Conservation (phyloP, 1,140 invertebrate species). For the Cepaea nemoralis region DNA sequence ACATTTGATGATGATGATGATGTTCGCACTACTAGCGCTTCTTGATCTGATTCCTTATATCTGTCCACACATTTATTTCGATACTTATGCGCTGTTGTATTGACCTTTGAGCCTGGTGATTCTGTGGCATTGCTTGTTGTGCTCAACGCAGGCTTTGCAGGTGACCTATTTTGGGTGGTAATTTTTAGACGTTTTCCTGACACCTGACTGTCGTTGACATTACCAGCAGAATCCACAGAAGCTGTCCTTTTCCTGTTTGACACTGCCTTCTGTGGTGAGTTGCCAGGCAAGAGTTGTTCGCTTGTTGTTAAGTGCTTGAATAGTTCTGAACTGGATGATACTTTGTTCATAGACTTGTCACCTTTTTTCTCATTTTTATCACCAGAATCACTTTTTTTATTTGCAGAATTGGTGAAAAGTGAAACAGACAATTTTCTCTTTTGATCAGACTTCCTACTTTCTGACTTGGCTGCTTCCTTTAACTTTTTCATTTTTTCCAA, state of each 20-base stretch:
- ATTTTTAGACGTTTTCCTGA: neutral
- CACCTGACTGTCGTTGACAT: neutral
- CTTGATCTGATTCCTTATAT: neutral
- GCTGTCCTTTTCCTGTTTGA: neutral
- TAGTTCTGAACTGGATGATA: constrained; percentile 14
- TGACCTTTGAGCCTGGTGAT: neutral
- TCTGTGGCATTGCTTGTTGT: neutral
- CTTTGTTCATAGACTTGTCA: neutral
- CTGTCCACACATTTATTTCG: neutral
- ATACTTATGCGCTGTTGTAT: neutral
- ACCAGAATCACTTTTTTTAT: neutral
- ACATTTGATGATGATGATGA: neutral
- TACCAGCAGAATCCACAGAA: neutral
- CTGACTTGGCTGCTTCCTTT: constrained; percentile 12
- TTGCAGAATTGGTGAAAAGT: neutral
- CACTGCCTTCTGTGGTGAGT: neutral
- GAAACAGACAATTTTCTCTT: neutral
- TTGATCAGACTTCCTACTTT: neutral
- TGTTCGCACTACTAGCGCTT: neutral
- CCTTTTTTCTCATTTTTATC: neutral
- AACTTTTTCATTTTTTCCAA: constrained; percentile 22
- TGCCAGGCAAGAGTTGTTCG: neutral
- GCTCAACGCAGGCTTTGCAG: neutral
- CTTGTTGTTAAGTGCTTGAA: constrained; percentile 24
- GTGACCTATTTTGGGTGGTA: neutral